Conservation (phyloP, 2,797 vertebrate genomes). For the Agapornis canus region DNA sequence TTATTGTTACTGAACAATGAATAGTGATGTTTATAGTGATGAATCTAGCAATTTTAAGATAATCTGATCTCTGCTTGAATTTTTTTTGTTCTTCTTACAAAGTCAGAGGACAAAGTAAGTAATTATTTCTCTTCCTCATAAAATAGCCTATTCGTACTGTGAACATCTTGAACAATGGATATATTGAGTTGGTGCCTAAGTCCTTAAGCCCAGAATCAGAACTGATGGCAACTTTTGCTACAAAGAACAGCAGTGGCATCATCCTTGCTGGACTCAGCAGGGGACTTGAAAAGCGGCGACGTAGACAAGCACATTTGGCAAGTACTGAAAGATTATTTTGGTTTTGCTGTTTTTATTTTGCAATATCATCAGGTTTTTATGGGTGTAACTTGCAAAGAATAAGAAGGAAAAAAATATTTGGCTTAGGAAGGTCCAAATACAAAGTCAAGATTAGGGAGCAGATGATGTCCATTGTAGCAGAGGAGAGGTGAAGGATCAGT, state of each 20-base stretch:
- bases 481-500: not conserved
- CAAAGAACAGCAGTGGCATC: slow-evolving; percentile 85
- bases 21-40: not conserved
- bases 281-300: slow-evolving; percentile 48
- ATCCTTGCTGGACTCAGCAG: slow-evolving; percentile 84
- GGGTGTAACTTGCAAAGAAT: not conserved
- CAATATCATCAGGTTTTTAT: not conserved
- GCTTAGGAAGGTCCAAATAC: not conserved
- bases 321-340: slow-evolving; percentile 9
- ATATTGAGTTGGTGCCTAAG: slow-evolving; percentile 82
- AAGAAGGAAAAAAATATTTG: not conserved
- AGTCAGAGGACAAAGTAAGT: not conserved
- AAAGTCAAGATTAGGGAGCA: not conserved
- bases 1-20: not conserved
- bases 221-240: slow-evolving; percentile 88
- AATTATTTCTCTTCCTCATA: not conserved
- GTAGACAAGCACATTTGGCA: slow-evolving; percentile 78
- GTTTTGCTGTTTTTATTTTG: not conserved
- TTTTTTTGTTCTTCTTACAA: not conserved
- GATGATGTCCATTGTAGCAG: not conserved
- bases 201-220: slow-evolving; percentile 80
- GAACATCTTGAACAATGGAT: slow-evolving; percentile 84
- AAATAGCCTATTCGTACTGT: slow-evolving; percentile 86
- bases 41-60: not conserved
- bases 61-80: not conserved